Conservation (phyloP, 92 coral and sea anemone species). For the Actinostola sp. region DNA sequence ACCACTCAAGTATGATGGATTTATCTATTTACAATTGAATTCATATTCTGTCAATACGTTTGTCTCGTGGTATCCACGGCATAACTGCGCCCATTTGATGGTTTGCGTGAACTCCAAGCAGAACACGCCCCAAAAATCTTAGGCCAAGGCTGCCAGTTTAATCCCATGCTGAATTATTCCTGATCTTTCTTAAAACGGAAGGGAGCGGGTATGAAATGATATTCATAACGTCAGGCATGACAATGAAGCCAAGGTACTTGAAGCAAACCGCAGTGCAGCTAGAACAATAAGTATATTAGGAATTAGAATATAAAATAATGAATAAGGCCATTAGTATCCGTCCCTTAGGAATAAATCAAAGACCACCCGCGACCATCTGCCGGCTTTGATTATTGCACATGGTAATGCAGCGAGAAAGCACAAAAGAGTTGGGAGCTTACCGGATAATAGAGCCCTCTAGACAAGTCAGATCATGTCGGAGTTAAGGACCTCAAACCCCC, state of each 20-base stretch:
- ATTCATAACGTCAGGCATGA: slow-evolving; percentile 5
- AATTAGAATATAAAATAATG: slow-evolving; percentile 23
- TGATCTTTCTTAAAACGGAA: slow-evolving; percentile 20
- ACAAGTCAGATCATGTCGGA: neutral
- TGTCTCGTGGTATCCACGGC: neutral
- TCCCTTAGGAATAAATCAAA: neutral
- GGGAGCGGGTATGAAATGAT: slow-evolving; percentile 14
- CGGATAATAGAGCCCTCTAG: neutral
- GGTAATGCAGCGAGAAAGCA: neutral
- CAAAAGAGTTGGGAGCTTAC: neutral
- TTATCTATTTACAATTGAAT: neutral
- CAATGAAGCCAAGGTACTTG: slow-evolving; percentile 12
- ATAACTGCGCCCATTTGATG: neutral
- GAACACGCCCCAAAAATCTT: neutral
- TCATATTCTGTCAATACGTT: neutral
- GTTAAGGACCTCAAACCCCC: too few species aligned
- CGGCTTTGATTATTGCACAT: slow-evolving; percentile 6
- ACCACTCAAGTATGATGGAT: neutral
- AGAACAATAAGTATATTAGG: slow-evolving; percentile 8
- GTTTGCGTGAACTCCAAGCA: slow-evolving; percentile 25
- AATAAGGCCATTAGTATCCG: slow-evolving; percentile 6
- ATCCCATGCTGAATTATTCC: neutral
- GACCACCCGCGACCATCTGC: slow-evolving; percentile 32
- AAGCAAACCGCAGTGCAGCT: slow-evolving; percentile 13
- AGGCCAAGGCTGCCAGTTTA: neutral